These are phyloP conservation scores for Epirrhoe alternata DNA, from an alignment of 2,888 invertebrate species.

Conservation along the genomic window DNA sequence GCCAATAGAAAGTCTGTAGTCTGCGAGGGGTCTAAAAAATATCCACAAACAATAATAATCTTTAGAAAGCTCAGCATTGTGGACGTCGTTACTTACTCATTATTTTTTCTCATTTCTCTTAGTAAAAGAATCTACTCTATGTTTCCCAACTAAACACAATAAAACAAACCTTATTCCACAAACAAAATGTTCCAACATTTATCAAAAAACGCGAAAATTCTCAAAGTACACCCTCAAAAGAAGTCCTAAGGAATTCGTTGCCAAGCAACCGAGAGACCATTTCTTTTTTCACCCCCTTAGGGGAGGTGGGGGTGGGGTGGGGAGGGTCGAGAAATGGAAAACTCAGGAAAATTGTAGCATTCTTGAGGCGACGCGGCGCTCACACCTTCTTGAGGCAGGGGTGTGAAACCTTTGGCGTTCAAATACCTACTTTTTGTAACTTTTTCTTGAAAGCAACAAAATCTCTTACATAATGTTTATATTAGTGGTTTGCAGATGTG, in stretches of 20 bases:
- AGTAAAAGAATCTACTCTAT: not conserved
- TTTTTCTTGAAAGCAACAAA: not conserved
- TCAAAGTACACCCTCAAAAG: conserved; percentile 38
- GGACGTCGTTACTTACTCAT: too few species aligned
- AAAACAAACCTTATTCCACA: not conserved
- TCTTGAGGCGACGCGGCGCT: conserved; percentile 84
- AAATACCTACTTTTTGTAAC: not conserved
- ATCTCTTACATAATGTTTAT: conserved; percentile 3
- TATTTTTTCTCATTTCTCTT: too few species aligned
- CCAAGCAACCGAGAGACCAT: conserved; percentile 75
- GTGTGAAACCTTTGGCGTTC: conserved; percentile 59
- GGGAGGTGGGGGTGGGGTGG: conserved; percentile 46
- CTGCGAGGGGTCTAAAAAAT: too few species aligned
- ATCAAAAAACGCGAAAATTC: conserved; percentile 16
- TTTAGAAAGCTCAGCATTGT: too few species aligned
- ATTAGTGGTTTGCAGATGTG: too few species aligned
- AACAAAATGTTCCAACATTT: conserved; percentile 16
- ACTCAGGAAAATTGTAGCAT: conserved; percentile 86
- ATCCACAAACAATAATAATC: too few species aligned
- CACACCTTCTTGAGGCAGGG: conserved; percentile 79
- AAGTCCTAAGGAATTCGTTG: conserved; percentile 61
- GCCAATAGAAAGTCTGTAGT: too few species aligned
- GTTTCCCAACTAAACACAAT: not conserved
- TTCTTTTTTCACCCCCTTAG: conserved; percentile 67
- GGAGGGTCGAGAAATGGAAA: conserved; percentile 82